Evolutionary conservation across 2,888 invertebrate species (phyloP), one percentile per base, ranked within the genome.

Genomic region (Stenodema calcarata): DNA sequence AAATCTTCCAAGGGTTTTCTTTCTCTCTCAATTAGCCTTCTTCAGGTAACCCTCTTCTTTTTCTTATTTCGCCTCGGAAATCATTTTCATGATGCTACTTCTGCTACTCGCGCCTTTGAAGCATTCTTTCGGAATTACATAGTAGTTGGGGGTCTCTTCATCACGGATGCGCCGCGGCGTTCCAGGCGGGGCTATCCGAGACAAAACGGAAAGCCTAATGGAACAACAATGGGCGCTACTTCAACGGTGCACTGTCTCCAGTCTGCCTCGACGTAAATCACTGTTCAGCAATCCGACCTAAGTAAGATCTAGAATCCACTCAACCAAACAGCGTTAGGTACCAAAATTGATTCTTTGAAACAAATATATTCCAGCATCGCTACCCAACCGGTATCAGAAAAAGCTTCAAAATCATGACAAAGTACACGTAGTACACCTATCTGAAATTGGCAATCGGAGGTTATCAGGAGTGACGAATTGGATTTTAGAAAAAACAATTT

Each of bases 11-110:
- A 18, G 62, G 62, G 73, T 23, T 62, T 28, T 28, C 30, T 62
- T 69, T 69, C 35, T 41, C 50, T 69, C 82, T 82, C 82, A 82
- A 82, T 82, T 82, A 82, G 82, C 82, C 42, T 41, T 75, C 75
- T 44, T 78, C 42, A 78, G 23, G 47, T 78, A 27, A n/a, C 47
- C 41, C 78, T 75, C 42, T 75, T 75, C 14, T 18, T 7, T 75
- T 75, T 35, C 75, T 75, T 35, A 23, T 35, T 70, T 70, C 16
- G 75, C 7, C 75, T 35, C 75, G 42, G 42, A 75, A 75, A 75
- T 42, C 42, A 41, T 35, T 35, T 75, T 75, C 75, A 41, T 42
- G 75, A 62, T 62, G 62, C 11, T 62, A 3, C 62, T 62, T 11
- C 62, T 9, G 62, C 18, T 35, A 35, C 35, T 7, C 7, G 2